Conservation (phyloP, 2,888 invertebrate genomes). For the Cylindroiulus punctatus region DNA sequence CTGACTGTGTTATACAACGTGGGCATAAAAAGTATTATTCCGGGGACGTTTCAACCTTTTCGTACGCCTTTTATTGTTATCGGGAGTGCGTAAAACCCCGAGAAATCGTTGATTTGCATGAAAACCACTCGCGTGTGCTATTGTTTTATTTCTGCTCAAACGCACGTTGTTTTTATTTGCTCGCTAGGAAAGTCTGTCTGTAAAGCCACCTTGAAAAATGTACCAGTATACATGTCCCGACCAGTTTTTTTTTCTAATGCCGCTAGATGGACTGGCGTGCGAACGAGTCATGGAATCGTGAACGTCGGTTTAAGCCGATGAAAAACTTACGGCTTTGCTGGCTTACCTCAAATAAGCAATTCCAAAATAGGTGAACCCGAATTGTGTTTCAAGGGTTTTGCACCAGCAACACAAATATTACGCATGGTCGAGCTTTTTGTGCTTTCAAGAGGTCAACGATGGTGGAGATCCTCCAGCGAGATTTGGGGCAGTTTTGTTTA, state of each 20-base stretch:
- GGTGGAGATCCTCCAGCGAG: neutral
- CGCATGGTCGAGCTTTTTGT: neutral
- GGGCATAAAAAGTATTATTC: neutral
- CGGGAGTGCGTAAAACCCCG: constrained; percentile 21
- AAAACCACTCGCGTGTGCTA: constrained; percentile 10
- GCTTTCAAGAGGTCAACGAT: neutral
- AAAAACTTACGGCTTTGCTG: neutral
- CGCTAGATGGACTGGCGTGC: neutral
- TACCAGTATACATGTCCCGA: neutral
- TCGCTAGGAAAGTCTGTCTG: neutral
- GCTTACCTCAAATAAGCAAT: neutral
- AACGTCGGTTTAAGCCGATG: neutral
- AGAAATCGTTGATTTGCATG: constrained; percentile 34
- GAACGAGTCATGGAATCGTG: neutral
- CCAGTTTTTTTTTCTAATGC: neutral
- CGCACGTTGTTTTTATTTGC: neutral
- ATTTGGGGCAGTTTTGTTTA: constrained; percentile 7
- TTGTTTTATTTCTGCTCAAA: constrained; percentile 32
- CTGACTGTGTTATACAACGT: neutral
- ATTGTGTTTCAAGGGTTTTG: constrained; percentile 8
- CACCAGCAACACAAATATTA: neutral
- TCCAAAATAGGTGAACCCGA: neutral
- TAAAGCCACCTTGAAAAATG: constrained; percentile 4
- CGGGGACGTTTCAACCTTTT: neutral
- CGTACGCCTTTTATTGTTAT: neutral